Conservation (phyloP, 2,888 invertebrate genomes). For the Phalangium opilio region DNA sequence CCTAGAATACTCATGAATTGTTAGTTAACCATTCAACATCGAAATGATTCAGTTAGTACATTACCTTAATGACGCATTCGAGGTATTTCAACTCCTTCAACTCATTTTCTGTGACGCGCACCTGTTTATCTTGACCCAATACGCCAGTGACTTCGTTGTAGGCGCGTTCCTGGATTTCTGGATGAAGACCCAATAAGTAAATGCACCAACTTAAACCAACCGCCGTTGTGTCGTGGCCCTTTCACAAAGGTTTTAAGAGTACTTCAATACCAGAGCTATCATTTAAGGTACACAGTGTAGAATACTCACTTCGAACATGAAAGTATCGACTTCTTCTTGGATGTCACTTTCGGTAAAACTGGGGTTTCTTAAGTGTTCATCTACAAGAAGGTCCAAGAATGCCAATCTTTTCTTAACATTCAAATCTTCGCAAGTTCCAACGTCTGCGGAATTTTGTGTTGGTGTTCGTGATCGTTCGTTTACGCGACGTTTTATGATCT, state of each 20-base stretch:
- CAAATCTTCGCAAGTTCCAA: neutral
- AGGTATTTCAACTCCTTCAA: conserved; percentile 15
- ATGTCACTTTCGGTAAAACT: conserved; percentile 31
- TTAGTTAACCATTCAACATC: too few species aligned
- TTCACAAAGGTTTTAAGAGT: neutral
- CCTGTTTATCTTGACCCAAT: conserved; percentile 8
- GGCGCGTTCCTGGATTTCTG: conserved; percentile 40
- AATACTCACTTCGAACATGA: conserved; percentile 20
- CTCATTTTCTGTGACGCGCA: conserved; percentile 20
- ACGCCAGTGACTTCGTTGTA: conserved; percentile 49
- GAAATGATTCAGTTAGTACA: too few species aligned
- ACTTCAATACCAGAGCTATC: neutral
- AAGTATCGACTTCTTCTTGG: conserved; percentile 35
- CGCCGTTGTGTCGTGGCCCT: conserved; percentile 44
- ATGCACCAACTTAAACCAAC: conserved; percentile 64
- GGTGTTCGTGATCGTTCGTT: neutral
- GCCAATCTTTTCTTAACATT: conserved; percentile 26
- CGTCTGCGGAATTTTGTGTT: neutral
- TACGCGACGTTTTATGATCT: conserved; percentile 7
- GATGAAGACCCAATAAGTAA: conserved; percentile 47
- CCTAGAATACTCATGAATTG: conserved; percentile 2
- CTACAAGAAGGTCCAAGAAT: conserved; percentile 35
- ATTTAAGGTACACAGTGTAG: neutral
- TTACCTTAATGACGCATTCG: conserved; percentile 18
- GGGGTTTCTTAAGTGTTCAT: conserved; percentile 25